Percentiles rank a stretch among this genome's conserved stretches.
Evolutionary conservation across 2,113 vertebrate genomes (phyloP).

Genomic region (Cryptotis parvus): DNA sequence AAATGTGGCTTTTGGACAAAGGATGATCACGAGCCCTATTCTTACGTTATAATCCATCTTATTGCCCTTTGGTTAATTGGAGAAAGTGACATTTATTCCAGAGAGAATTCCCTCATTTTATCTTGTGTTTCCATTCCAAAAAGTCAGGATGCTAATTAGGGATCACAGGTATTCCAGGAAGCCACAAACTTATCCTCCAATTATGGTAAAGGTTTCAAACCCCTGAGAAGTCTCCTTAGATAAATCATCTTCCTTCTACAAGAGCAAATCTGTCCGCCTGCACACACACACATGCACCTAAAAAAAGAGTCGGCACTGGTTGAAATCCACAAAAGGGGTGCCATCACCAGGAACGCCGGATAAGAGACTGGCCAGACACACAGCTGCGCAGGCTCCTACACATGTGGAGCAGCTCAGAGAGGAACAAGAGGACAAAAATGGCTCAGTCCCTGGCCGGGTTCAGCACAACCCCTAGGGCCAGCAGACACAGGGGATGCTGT

Average conservation of each 20-base stretch:
- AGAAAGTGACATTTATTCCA: constrained; percentile 71
- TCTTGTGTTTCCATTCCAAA: constrained; percentile 53
- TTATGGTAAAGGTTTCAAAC: constrained; percentile 45
- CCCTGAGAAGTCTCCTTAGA: constrained; percentile 12
- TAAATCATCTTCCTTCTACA: constrained; percentile 24
- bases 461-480: too few species aligned
- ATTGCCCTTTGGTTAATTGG: constrained; percentile 75
- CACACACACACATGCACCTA: not conserved
- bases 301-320: not conserved
- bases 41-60: constrained; percentile 68
- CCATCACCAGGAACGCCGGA: too few species aligned
- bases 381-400: too few species aligned
- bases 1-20: constrained; percentile 66
- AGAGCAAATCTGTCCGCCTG: too few species aligned
- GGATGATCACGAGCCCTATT: constrained; percentile 56
- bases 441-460: too few species aligned
- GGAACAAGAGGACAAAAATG: too few species aligned
- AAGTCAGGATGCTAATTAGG: constrained; percentile 73
- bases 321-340: not conserved
- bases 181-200: constrained; percentile 12
- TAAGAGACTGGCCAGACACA: too few species aligned
- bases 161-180: constrained; percentile 52
- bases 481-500: too few species aligned
- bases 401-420: too few species aligned
- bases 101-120: constrained; percentile 60